Conservation (phyloP, 2,113 vertebrate species). For the Salminus brasiliensis region DNA sequence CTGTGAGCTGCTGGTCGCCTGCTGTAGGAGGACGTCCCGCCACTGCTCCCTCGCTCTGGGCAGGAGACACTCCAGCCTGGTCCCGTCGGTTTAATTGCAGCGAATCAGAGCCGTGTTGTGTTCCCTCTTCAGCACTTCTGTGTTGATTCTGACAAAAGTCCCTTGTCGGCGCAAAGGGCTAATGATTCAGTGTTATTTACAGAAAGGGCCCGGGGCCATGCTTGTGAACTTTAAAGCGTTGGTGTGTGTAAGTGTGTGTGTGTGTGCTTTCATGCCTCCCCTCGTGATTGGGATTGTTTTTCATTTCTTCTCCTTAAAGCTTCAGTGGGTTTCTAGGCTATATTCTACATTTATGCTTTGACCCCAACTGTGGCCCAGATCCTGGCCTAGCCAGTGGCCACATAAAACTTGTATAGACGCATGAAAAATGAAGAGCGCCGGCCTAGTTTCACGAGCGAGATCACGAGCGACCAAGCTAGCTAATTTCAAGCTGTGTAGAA, state of each 20-base stretch:
- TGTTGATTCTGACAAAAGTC: background rate
- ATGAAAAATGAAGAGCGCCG: background rate
- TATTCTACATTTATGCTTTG: constrained; percentile 30
- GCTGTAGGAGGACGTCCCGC: constrained; percentile 24
- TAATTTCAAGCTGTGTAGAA: background rate
- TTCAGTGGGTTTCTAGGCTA: background rate
- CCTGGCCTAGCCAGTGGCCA: constrained; percentile 15
- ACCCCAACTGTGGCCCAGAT: constrained; percentile 44
- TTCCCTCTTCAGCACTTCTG: background rate
- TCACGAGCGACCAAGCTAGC: background rate
- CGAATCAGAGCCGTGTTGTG: background rate
- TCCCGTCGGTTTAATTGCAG: background rate
- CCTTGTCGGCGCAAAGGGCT: background rate
- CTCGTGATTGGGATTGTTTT: no score
- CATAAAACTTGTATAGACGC: constrained; percentile 17
- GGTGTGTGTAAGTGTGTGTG: no score
- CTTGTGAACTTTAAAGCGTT: constrained; percentile 35
- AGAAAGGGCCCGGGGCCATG: constrained; percentile 17
- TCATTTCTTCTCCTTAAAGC: no score
- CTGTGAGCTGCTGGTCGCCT: constrained; percentile 51
- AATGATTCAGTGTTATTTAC: constrained; percentile 34
- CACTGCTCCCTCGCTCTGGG: constrained; percentile 2
- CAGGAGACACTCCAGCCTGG: background rate
- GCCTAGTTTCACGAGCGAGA: background rate
- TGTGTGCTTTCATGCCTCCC: background rate